Evolutionary conservation across 2,113 vertebrate species (phyloP).

Genomic region (Butorides virescens): DNA sequence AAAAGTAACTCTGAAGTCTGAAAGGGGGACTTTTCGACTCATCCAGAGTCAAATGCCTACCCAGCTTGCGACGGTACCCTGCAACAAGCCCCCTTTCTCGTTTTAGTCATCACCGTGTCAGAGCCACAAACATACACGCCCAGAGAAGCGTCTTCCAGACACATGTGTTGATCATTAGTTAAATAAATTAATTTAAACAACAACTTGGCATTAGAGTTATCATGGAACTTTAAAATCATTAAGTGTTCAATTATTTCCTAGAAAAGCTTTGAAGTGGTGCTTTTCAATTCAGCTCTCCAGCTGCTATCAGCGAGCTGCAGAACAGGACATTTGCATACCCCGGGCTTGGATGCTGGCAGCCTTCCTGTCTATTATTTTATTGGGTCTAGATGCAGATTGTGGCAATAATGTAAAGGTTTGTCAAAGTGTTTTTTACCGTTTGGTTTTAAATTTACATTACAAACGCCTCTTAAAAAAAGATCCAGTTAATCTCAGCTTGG

Average conservation of each 20-base stretch:
- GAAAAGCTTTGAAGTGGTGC: constrained; percentile 34
- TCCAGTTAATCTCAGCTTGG: constrained; percentile 44
- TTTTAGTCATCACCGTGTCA: fast-evolving
- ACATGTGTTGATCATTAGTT: neutral
- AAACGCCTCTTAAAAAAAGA: constrained; percentile 1
- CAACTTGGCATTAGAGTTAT: constrained; percentile 4
- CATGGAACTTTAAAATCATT: constrained; percentile 13
- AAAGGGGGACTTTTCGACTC: neutral
- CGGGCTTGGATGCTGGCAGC: constrained; percentile 12
- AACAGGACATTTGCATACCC: neutral
- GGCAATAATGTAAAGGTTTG: constrained; percentile 21
- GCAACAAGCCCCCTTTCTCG: neutral
- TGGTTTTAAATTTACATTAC: constrained; percentile 34
- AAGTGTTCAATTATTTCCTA: constrained; percentile 31
- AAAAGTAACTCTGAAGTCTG: neutral
- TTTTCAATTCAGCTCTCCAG: constrained; percentile 5
- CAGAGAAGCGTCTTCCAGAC: neutral
- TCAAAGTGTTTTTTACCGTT: constrained; percentile 23
- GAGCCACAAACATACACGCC: neutral
- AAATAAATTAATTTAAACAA: constrained; percentile 35
- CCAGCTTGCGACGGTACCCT: neutral
- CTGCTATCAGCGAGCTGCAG: constrained; percentile 39
- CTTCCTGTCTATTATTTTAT: constrained; percentile 31
- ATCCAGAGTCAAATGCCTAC: neutral
- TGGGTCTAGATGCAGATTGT: neutral